These are phyloP conservation scores for Chironomus riparius DNA, from an alignment of 2,888 invertebrate species.

Conservation along the genomic window DNA sequence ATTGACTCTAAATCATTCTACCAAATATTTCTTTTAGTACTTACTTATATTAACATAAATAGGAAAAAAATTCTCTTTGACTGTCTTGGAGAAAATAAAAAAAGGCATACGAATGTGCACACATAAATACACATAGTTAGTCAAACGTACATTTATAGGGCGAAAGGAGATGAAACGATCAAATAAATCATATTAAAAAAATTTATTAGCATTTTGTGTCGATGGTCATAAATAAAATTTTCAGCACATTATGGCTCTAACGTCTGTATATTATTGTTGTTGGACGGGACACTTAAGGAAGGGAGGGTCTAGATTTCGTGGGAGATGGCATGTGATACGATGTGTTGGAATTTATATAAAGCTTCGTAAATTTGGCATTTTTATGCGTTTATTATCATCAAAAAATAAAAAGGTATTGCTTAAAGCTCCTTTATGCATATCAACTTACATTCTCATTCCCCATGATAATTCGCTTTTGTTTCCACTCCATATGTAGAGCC, in stretches of 20 bases:
- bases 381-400: not conserved
- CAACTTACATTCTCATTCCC: not conserved
- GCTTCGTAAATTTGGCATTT: conserved; percentile 1
- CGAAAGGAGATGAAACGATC: not conserved
- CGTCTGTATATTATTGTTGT: not conserved
- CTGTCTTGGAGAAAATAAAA: not conserved
- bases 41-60: no score
- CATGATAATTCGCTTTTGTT: not conserved
- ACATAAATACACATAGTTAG: not conserved
- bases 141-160: not conserved
- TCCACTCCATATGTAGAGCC: not conserved
- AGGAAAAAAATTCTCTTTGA: no score
- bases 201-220: conserved; percentile 12
- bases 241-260: not conserved
- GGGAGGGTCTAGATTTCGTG: not conserved
- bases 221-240: conserved; percentile 8
- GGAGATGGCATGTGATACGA: not conserved
- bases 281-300: no score
- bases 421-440: not conserved
- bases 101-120: not conserved
- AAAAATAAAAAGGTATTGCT: not conserved
- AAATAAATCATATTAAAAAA: conserved; percentile 1
- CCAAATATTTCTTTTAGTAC: no score
- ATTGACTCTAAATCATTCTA: no score
- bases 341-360: not conserved